Percentiles rank a stretch among this genome's conserved stretches.
phyloP scores from a whole-genome alignment of 2,113 vertebrate genomes.

The Pseudopodoces humilis region DNA sequence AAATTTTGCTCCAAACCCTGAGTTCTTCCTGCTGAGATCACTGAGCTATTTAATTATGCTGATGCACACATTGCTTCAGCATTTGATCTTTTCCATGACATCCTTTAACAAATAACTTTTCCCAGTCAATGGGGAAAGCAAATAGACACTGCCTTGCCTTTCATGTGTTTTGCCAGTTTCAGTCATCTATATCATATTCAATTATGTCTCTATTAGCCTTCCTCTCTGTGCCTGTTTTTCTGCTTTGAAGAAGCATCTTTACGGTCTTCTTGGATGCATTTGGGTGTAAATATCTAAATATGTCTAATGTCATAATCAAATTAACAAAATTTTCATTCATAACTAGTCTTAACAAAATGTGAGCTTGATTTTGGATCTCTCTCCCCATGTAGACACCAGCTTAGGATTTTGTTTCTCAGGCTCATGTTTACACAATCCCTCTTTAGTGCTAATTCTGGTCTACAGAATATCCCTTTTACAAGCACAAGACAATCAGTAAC shows the following conservation, averaged over 20 bases:
- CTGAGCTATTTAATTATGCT: not conserved
- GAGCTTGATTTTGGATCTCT: not conserved
- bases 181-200: not conserved
- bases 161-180: not conserved
- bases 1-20: not conserved
- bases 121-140: not conserved
- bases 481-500: not conserved
- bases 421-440: not conserved
- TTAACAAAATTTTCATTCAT: not conserved
- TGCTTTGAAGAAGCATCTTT: not conserved
- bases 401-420: not conserved
- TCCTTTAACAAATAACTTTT: constrained; percentile 2
- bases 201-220: not conserved
- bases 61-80: not conserved
- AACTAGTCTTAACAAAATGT: not conserved
- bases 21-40: not conserved
- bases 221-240: not conserved
- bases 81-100: not conserved
- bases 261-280: not conserved
- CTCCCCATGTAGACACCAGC: not conserved
- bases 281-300: not conserved
- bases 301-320: not conserved
- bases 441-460: not conserved
- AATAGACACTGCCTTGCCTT: not conserved
- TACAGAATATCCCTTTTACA: not conserved